Base-by-base conservation (phyloP, 2,888 invertebrate species). In the Nudaria mundana region DNA sequence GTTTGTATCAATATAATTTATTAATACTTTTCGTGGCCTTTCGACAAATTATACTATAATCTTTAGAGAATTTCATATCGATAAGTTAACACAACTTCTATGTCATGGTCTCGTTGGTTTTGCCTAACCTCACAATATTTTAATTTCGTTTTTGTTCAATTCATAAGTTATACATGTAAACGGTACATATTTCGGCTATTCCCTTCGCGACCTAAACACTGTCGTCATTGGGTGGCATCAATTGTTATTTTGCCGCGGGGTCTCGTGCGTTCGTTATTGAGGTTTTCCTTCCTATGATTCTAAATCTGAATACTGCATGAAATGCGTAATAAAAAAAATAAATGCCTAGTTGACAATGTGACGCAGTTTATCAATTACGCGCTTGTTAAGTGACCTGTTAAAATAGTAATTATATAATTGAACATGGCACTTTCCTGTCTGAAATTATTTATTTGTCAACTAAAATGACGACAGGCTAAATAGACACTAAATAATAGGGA, bases 271-370 rank as follows among this genome's bases (percentile, higher is more conserved):
- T 13, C 11, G 14, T 16, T 8, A 2, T 30, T 39, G 28, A 39
- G 28, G 33, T 33, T 39, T 39, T 33, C 33, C 33, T 33, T 39
- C 33, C 39, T 39, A 5, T 24, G 28, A 33, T n/a, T n/a, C n/a
- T n/a, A n/a, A n/a, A n/a, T n/a, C n/a, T n/a, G n/a, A n/a, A n/a
- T n/a, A n/a, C n/a, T n/a, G n/a, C n/a, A n/a, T n/a, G n/a, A n/a
- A n/a, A n/a, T 25, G 32, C 26, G 13, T 23, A 22, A 22, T 4
- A 38, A 32, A 31, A 26, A 8, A 15, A 30, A 29, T 30, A 15
- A 23, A 5, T 23, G 12, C 10, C 16, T n/a, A n/a, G n/a, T n/a
- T n/a, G n/a, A n/a, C n/a, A 15, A 24, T 8, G 8, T 34, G 25
- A 34, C 25, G 18, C 25, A 25, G 5, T 26, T 12, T 26, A 34